These are phyloP conservation scores for Luscinia megarhynchos DNA, from an alignment of 2,797 vertebrate species.

Conservation along the genomic window DNA sequence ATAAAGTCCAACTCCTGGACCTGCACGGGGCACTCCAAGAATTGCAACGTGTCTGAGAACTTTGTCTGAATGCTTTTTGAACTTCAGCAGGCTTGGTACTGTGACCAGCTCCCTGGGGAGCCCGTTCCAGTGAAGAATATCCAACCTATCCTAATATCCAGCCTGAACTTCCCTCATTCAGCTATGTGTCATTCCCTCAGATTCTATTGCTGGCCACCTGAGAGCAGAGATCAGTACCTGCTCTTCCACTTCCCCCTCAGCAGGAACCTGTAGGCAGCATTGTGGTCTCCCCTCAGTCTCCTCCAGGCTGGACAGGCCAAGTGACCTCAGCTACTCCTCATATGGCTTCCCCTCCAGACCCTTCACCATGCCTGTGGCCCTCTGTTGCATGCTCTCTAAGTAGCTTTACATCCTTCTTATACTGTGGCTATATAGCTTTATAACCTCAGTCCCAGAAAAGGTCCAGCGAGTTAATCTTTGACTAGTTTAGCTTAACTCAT, in stretches of 20 bases:
- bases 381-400: not conserved
- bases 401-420: not conserved
- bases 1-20: not conserved
- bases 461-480: not conserved
- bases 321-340: not conserved
- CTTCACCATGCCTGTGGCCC: not conserved
- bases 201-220: not conserved
- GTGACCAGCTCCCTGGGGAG: fast-evolving
- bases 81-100: not conserved
- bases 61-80: not conserved
- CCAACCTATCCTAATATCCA: not conserved
- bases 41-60: not conserved
- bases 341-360: fast-evolving
- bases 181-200: not conserved
- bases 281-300: not conserved
- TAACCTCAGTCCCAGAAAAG: not conserved
- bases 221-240: not conserved
- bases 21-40: not conserved
- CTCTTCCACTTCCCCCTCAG: fast-evolving
- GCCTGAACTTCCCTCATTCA: not conserved
- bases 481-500: not conserved
- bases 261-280: not conserved
- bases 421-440: no score
- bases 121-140: not conserved
- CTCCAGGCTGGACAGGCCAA: not conserved